Base-by-base conservation (phyloP, 2,113 vertebrate species). In the Chaenogobius annularis region DNA sequence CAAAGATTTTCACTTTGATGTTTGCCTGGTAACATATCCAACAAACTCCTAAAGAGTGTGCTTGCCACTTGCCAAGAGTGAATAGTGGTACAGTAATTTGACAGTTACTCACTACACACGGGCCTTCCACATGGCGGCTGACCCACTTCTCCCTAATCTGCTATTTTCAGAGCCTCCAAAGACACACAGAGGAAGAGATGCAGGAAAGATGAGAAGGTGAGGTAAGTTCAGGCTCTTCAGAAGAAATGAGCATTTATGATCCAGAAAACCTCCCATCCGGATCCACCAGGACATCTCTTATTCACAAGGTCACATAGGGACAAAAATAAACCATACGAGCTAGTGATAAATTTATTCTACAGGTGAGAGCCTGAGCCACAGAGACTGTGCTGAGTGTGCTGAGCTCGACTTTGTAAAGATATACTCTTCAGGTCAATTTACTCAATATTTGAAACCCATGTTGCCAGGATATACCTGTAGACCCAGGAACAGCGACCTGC, bases 101-200 rank as follows among this genome's bases (percentile, higher is more conserved):
- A 72, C 56, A 63, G 17, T 69, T 63, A 64, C 69, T 64, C 74
- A 81, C 73, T 63, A 78, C 72, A 69, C 64, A 74, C 65, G 55
- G 8, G 15, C 40, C 62, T 48, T 68, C 64, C 82, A 80, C 78
- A 81, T 66, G 72, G 84, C 76, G 77, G 82, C 82, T 93, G 92
- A 92, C 92, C 92, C 91, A 93, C 70, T 91, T 93, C 85, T 91
- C 83, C 82, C 80, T 68, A 50, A 68, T 85, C 85, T 91, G 87
- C 92, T 94, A 94, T 94, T 93, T 93, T 89, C 85, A 93, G 93
- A 81, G 14, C 56, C 78, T 90, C 91, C 83, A 56, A 90, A 90
- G 92, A 93, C 68, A 65, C 66, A 74, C 59, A 74, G 75, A 79
- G 64, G 79, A 72, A 83, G 65, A 72, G 79, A 87, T 59, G 65